Evolutionary conservation across 2,797 vertebrate genomes (phyloP).

Genomic region (Cossypha polioptera): DNA sequence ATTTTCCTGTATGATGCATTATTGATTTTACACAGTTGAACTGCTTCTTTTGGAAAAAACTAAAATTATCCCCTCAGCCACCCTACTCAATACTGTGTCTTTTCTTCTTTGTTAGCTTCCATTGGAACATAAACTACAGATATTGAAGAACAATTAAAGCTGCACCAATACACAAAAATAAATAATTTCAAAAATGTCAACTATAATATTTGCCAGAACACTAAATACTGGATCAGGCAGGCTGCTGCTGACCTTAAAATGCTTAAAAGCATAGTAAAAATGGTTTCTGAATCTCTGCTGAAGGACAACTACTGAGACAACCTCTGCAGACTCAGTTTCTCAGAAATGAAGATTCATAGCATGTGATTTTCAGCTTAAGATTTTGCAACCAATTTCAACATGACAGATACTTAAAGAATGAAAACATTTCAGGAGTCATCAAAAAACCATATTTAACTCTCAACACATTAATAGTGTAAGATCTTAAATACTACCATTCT

Average conservation of each 20-base stretch:
- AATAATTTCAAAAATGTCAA: neutral
- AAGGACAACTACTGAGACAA: neutral
- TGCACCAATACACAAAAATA: neutral
- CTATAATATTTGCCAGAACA: neutral
- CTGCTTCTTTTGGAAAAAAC: neutral
- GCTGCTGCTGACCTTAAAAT: neutral
- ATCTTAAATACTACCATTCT: neutral
- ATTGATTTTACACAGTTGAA: neutral
- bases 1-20: neutral
- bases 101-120: neutral
- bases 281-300: neutral
- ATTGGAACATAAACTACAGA: neutral
- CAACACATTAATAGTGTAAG: neutral
- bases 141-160: neutral
- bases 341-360: neutral
- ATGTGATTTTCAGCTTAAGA: neutral
- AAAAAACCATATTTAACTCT: neutral
- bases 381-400: neutral
- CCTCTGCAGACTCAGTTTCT: neutral
- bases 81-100: neutral
- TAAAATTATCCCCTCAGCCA: neutral
- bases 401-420: neutral
- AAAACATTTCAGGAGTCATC: neutral
- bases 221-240: neutral
- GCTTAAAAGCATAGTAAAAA: neutral